phyloP scores from a whole-genome alignment of 2,113 vertebrate genomes.

The Periophthalmodon schlosseri region DNA sequence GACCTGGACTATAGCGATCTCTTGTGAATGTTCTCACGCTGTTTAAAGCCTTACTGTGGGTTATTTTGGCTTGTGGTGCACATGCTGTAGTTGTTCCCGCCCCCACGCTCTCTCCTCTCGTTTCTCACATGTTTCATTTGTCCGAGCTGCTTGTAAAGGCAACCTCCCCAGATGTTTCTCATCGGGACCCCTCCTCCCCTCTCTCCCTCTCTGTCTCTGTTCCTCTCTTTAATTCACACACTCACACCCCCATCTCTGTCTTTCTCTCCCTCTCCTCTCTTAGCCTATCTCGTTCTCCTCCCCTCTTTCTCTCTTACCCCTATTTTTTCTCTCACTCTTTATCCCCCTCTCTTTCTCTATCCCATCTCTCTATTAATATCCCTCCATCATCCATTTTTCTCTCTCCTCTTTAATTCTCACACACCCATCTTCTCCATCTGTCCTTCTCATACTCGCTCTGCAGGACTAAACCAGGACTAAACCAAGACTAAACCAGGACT shows the following conservation, averaged over 20 bases:
- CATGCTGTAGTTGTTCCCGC: conserved; percentile 31
- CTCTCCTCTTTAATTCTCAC: too few species aligned
- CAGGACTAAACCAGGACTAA: not conserved
- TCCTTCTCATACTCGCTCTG: not conserved
- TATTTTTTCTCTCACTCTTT: too few species aligned
- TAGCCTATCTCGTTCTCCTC: too few species aligned
- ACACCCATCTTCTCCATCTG: not conserved
- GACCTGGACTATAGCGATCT: not conserved
- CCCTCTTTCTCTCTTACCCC: too few species aligned
- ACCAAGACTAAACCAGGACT: not conserved
- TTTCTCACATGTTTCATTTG: conserved; percentile 75
- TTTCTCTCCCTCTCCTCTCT: not conserved
- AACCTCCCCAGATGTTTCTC: conserved; percentile 80
- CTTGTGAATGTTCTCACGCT: too few species aligned
- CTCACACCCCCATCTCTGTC: too few species aligned
- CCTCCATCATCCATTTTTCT: not conserved
- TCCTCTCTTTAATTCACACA: too few species aligned
- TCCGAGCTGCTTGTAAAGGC: conserved; percentile 76
- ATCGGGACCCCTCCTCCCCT: conserved; percentile 63
- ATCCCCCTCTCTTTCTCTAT: too few species aligned
- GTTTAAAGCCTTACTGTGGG: not conserved
- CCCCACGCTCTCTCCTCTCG: conserved; percentile 35
- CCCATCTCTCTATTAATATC: too few species aligned
- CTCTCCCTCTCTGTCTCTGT: not conserved
- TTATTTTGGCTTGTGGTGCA: not conserved